A percentile compares a stretch with the other conserved stretches of the same genome.
Conservation (phyloP, 2,888 invertebrate genomes). For the Microctonus brassicae region DNA sequence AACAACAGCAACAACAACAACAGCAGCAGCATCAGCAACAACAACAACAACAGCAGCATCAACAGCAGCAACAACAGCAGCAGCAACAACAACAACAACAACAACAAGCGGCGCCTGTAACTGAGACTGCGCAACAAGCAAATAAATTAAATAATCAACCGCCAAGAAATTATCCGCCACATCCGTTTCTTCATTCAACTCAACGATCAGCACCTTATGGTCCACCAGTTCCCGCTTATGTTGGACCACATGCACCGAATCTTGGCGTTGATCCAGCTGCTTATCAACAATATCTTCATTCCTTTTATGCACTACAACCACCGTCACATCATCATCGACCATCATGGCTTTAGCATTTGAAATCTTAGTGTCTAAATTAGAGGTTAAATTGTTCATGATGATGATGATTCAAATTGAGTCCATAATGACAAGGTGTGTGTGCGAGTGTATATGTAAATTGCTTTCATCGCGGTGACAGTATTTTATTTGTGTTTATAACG, state of each 20-base stretch:
- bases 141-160: constrained; percentile 63
- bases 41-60: constrained; percentile 52
- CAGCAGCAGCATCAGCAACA: constrained; percentile 57
- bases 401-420: background rate
- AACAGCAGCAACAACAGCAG: constrained; percentile 58
- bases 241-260: constrained; percentile 64
- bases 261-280: constrained; percentile 64
- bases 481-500: background rate
- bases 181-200: constrained; percentile 64
- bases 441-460: background rate
- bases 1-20: constrained; percentile 52
- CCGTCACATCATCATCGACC: constrained; percentile 66
- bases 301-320: constrained; percentile 64
- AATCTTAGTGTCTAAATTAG: constrained; percentile 42
- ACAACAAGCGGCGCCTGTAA: constrained; percentile 51
- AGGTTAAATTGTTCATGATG: constrained; percentile 20
- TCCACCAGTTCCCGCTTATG: constrained; percentile 65
- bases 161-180: constrained; percentile 61
- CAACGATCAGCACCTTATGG: constrained; percentile 63
- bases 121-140: constrained; percentile 53
- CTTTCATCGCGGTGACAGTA: background rate
- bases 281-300: constrained; percentile 67
- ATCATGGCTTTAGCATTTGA: constrained; percentile 66
- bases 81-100: constrained; percentile 59
- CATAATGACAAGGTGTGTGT: background rate